A percentile compares a stretch with the other conserved stretches of the same genome.
Conservation (phyloP, 2,888 invertebrate genomes). For the Nomada fucata region DNA sequence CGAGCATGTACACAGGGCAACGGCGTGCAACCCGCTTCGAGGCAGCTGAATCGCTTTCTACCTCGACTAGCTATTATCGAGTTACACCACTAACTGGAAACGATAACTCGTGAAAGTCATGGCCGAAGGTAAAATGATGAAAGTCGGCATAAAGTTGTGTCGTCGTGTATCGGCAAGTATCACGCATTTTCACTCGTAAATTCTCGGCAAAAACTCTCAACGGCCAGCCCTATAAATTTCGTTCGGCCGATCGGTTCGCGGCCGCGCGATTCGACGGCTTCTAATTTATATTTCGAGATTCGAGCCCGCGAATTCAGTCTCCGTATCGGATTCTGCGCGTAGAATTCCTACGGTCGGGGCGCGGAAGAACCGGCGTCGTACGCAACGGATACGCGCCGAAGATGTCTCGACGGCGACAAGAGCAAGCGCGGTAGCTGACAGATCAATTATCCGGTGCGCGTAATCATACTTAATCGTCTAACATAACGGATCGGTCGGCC, state of each 20-base stretch:
- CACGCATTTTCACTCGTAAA: slow-evolving; percentile 36
- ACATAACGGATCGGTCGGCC: slow-evolving; percentile 15
- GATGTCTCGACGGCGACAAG: neutral
- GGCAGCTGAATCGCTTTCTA: slow-evolving; percentile 42
- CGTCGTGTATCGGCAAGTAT: slow-evolving; percentile 8
- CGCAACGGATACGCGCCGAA: neutral
- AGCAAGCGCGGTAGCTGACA: slow-evolving; percentile 1
- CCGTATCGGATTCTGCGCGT: neutral
- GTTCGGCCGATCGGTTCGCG: too few species aligned
- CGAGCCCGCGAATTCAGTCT: too few species aligned
- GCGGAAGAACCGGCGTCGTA: too few species aligned
- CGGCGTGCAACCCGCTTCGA: neutral
- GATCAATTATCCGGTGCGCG: slow-evolving; percentile 23
- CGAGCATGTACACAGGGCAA: neutral
- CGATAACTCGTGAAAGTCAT: slow-evolving; percentile 60
- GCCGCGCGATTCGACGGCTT: too few species aligned
- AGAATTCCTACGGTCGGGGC: too few species aligned
- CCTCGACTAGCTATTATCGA: slow-evolving; percentile 26
- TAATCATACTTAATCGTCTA: slow-evolving; percentile 27
- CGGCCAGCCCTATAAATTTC: too few species aligned
- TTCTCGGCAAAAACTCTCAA: too few species aligned
- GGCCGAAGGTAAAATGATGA: slow-evolving; percentile 56
- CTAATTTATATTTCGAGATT: too few species aligned
- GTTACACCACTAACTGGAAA: slow-evolving; percentile 57
- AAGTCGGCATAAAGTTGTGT: slow-evolving; percentile 50